Evolutionary conservation across 2,888 invertebrate species (phyloP), one percentile per base, ranked within the genome.

Genomic region (Aleiodes testaceus): DNA sequence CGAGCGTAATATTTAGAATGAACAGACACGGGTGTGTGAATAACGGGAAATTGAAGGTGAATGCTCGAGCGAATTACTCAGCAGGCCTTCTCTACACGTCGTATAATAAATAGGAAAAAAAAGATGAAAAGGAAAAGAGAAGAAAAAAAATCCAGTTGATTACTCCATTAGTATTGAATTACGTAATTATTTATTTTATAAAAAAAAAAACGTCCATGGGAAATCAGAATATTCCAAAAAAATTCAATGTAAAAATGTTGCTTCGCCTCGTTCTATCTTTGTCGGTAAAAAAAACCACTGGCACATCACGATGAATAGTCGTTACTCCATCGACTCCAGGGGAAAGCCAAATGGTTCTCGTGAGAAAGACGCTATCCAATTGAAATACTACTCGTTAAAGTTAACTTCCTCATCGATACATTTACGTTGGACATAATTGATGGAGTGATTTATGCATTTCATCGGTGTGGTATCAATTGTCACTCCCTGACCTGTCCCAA

Each of bases 31-130:
- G 79, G 81, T 80, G 81, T 82, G 79, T 76, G 81, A 80, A 79
- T 85, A 86, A 86, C 86, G 86, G 86, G 84, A 86, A 85, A 85
- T 80, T 81, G 86, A 86, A 86, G 86, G 86, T 86, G 86, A 86
- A 86, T 85, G 86, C 86, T 85, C 86, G 82, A 80, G 82, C 80
- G 85, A 85, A 86, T 86, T 83, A 84, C 84, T 83, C 84, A 85
- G 85, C 52, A 52, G n/a, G 52, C 22, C 52, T 22, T 26, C 26
- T 52, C 72, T 64, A 55, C 69, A 50, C 67, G 69, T 5, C 69
- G 36, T 49, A 26, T 45, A 36, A 67, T 50, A 52, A 66, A 45
- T 20, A 49, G 66, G 30, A 66, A 18, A 65, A 65, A 53, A 50
- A 36, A 53, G 36, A 61, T 65, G 22, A 61, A 52, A 63, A 61